phyloP scores from a whole-genome alignment of 2,888 invertebrate species.

The Sarcophaga variegata region DNA sequence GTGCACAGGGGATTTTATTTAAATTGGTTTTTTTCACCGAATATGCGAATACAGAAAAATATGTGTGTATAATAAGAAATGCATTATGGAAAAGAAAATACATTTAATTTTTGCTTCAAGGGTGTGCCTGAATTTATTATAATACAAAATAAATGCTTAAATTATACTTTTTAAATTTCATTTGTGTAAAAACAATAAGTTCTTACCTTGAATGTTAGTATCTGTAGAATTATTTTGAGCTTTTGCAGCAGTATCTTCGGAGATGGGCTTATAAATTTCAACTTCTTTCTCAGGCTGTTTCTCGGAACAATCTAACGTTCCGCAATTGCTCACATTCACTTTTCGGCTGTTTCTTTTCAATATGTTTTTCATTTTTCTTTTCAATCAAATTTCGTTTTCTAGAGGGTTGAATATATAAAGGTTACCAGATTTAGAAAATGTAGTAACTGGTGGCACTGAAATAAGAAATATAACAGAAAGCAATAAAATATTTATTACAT shows the following conservation, averaged over 20 bases:
- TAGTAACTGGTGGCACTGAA: constrained; percentile 1
- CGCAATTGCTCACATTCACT: constrained; percentile 68
- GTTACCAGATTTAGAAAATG: constrained; percentile 41
- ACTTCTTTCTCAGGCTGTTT: constrained; percentile 48
- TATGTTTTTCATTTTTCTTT: constrained; percentile 56
- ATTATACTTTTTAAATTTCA: neutral
- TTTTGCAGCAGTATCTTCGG: constrained; percentile 72
- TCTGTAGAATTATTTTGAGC: neutral
- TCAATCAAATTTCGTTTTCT: constrained; percentile 27
- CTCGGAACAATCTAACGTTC: constrained; percentile 35
- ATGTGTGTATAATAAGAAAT: neutral
- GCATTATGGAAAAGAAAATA: neutral
- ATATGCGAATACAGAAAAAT: neutral
- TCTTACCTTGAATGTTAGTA: constrained; percentile 42
- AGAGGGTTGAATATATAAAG: constrained; percentile 37
- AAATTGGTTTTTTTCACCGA: neutral
- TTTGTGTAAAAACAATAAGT: neutral
- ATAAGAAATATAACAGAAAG: neutral
- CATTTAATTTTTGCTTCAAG: neutral
- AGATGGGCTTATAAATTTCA: constrained; percentile 75
- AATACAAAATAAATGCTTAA: neutral
- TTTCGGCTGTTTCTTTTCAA: constrained; percentile 67
- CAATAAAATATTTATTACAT: neutral
- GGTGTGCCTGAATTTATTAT: neutral
- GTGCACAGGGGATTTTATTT: neutral